A percentile compares a stretch with the other conserved stretches of the same genome.
Evolutionary conservation across 2,113 vertebrate species (phyloP).

Genomic region (Vimba vimba): DNA sequence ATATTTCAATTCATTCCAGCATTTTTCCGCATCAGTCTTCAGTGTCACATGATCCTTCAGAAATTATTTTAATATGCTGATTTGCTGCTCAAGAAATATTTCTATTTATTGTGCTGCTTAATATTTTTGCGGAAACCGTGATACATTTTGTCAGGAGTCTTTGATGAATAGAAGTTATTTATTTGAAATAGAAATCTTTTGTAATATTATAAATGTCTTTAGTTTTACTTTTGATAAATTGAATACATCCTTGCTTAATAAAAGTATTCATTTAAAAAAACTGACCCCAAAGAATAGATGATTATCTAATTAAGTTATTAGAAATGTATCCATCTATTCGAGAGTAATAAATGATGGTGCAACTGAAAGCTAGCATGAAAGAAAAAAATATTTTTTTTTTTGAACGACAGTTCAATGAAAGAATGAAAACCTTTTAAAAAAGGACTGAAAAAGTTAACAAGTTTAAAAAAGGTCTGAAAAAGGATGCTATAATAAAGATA

Average conservation of each 20-base stretch:
- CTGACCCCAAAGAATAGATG: no score
- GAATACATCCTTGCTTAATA: not conserved
- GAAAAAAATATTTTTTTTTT: not conserved
- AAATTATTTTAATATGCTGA: not conserved
- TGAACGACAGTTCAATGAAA: not conserved
- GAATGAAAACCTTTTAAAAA: not conserved
- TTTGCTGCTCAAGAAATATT: not conserved
- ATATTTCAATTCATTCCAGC: not conserved
- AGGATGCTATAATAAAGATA: not conserved
- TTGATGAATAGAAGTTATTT: no score
- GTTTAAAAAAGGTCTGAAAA: constrained; percentile 47
- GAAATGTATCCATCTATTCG: not conserved
- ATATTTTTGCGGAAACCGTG: not conserved
- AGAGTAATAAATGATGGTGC: not conserved
- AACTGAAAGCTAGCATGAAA: constrained; percentile 32
- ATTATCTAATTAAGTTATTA: not conserved
- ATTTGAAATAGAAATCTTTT: no score
- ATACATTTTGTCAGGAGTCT: no score
- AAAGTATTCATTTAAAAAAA: not conserved
- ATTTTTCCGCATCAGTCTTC: not conserved
- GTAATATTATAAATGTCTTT: not conserved
- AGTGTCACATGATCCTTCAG: not conserved
- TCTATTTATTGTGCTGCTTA: not conserved
- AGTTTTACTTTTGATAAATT: not conserved
- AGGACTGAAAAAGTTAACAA: not conserved